These are phyloP conservation scores for Percopsis transmontana DNA, from an alignment of 2,113 vertebrate species.

Conservation along the genomic window DNA sequence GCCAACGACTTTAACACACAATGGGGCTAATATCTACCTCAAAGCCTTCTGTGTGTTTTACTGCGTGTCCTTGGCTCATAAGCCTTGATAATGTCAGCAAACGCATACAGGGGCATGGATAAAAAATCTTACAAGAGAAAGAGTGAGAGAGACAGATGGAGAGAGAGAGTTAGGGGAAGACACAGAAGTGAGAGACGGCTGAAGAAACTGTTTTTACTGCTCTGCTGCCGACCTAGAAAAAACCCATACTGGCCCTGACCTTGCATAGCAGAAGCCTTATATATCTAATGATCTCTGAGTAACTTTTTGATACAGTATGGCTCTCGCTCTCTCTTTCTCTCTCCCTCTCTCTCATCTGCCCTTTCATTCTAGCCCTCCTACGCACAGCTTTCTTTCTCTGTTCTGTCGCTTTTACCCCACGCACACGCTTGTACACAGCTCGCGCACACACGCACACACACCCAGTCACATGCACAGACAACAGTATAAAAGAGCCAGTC, in stretches of 20 bases:
- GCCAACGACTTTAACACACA: slow-evolving; percentile 54
- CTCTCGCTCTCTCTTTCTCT: slow-evolving; percentile 48
- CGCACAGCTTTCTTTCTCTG: slow-evolving; percentile 24
- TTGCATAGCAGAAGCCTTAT: slow-evolving; percentile 71
- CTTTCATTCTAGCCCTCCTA: slow-evolving; percentile 26
- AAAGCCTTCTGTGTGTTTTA: slow-evolving; percentile 61
- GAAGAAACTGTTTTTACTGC: slow-evolving; percentile 72
- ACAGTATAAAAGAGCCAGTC: slow-evolving; percentile 76
- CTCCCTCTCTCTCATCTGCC: slow-evolving; percentile 56
- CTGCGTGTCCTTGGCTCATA: slow-evolving; percentile 64
- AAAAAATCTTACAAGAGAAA: slow-evolving; percentile 61
- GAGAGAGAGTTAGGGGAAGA: slow-evolving; percentile 19
- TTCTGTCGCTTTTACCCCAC: slow-evolving; percentile 49
- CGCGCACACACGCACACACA: slow-evolving; percentile 21
- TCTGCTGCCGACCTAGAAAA: slow-evolving; percentile 66
- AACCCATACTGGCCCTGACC: slow-evolving; percentile 69
- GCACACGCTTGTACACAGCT: slow-evolving; percentile 36
- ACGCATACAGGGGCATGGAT: slow-evolving; percentile 59
- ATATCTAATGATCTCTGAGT: slow-evolving; percentile 80
- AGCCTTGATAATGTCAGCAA: slow-evolving; percentile 67
- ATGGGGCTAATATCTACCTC: slow-evolving; percentile 63
- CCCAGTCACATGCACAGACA: slow-evolving; percentile 52
- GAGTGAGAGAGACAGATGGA: slow-evolving; percentile 45
- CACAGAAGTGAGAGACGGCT: slow-evolving; percentile 51
- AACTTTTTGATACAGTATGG: slow-evolving; percentile 75